Evolutionary conservation across 1,140 invertebrate genomes (phyloP), one percentile per base, ranked within the genome.

Genomic region (Phocides pigmalion): DNA sequence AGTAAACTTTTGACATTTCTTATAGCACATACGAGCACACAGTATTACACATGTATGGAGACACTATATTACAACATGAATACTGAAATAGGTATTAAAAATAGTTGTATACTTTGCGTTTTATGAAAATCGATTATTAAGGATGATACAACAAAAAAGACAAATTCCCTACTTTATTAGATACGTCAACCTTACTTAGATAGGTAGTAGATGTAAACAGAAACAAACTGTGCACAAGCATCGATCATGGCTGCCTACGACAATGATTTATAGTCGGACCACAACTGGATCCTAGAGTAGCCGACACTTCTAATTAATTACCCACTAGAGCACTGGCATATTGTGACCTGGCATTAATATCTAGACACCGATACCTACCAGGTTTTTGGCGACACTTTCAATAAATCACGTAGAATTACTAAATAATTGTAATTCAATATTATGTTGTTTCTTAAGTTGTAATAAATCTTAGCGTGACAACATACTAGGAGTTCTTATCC

Each of bases 201-300:
- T 6, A 22, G 22, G 2, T 35, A 2, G 6, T 28, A 28, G 1
- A 28, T 28, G 9, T 28, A 28, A n/a, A 28, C 25, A 28, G 25
- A 28, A 28, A 39, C 22, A n/a, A n/a, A n/a, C 19, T 28, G 39
- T 59, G 16, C 28, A 35, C 42, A 59, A 19, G 53, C 70, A 82
- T 82, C 72, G 61, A 79, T 82, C 79, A 81, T 63, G 32, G 64
- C 63, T 42, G 68, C 49, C 59, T 68, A 70, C 73, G 65, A 64
- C 41, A 66, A 58, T 77, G 76, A 82, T 82, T 79, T 79, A 82
- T 82, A 47, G 16, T 22, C 41, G 25, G 56, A 3, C 56, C n/a
- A 47, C 42, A 59, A 59, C 56, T 72, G 66, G 51, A 68, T 68
- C 65, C 62, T 64, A 69, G 71, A 72, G 70, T 71, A 72, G 73